Conservation (phyloP, 2,113 vertebrate species). For the Thymallus thymallus region DNA sequence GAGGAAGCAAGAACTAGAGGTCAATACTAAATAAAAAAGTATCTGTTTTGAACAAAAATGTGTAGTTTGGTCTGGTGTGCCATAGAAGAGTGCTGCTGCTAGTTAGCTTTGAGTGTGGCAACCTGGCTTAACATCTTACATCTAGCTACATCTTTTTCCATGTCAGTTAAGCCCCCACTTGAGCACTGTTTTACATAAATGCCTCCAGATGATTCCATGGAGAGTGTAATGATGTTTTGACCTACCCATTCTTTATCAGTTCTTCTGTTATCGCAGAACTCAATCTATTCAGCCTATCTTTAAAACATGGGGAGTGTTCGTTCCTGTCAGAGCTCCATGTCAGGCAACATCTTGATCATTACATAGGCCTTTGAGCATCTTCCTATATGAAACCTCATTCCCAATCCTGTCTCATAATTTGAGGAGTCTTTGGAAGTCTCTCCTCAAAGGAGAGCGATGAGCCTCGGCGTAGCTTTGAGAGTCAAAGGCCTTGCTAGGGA, state of each 20-base stretch:
- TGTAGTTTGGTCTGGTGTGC: neutral
- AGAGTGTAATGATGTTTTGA: constrained; percentile 44
- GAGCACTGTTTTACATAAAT: constrained; percentile 61
- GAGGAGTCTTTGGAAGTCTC: constrained; percentile 60
- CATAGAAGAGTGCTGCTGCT: neutral
- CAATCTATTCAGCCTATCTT: constrained; percentile 34
- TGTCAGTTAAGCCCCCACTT: constrained; percentile 32
- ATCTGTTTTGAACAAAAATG: neutral
- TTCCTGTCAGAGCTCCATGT: constrained; percentile 49
- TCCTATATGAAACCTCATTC: neutral
- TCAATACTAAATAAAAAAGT: constrained; percentile 47
- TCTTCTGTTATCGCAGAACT: constrained; percentile 33
- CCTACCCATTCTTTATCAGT: constrained; percentile 28
- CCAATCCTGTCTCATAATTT: constrained; percentile 50
- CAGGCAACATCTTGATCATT: constrained; percentile 64
- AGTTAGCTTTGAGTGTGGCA: neutral
- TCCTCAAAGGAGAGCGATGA: constrained; percentile 65
- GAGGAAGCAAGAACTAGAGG: constrained; percentile 35
- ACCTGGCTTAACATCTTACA: neutral
- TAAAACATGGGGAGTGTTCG: constrained; percentile 49
- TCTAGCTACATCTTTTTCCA: no score
- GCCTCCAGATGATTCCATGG: constrained; percentile 43
- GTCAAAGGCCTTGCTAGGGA: constrained; percentile 44
- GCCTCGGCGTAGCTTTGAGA: constrained; percentile 42
- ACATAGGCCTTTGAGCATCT: constrained; percentile 59